Base-by-base conservation (phyloP, 2,888 invertebrate genomes). In the Lordiphosa andalusiaca region DNA sequence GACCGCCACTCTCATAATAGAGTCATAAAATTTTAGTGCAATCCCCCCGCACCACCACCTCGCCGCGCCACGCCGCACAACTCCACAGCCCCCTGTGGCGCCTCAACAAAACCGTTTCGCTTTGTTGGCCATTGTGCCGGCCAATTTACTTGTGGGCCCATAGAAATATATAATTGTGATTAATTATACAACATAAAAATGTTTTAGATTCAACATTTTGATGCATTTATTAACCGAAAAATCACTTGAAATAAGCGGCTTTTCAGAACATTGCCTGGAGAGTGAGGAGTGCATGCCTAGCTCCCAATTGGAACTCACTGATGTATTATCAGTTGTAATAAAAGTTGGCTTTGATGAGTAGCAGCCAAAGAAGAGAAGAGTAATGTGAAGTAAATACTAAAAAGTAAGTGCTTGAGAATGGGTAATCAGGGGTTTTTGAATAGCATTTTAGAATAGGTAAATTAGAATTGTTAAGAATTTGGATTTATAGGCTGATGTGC, bases 101-200 rank as follows among this genome's bases (percentile, higher is more conserved):
- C 71, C 77, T 54, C 59, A 51, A 21, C 44, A 33, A 50, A 72
- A 67, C 60, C 76, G 76, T 76, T 80, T 80, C 73, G 81, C 73
- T 80, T 83, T 78, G 84, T 80, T 83, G 81, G 66, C 84, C 71
- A 84, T 80, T 80, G 80, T 84, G 54, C 67, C 74, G 66, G 73
- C 67, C 67, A 73, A 71, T 80, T 80, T 76, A 76, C 69, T 73
- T 36, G 76, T 36, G 76, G 68, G 7, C 25, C 69, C 71, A 76
- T 77, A 73, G 78, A 84, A 74, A 84, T 74, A 81, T 84, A 82
- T 81, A 81, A 81, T 81, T 81, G 84, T 81, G 84, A 81, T 81
- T 82, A 84, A 81, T 81, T 84, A 80, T 81, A 77, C 72, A 67
- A 81, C 80, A 80, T 80, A 81, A 80, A 80, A 81, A 76, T 83